Evolutionary conservation across 2,888 invertebrate species (phyloP).

Genomic region (Agapostemon virescens): DNA sequence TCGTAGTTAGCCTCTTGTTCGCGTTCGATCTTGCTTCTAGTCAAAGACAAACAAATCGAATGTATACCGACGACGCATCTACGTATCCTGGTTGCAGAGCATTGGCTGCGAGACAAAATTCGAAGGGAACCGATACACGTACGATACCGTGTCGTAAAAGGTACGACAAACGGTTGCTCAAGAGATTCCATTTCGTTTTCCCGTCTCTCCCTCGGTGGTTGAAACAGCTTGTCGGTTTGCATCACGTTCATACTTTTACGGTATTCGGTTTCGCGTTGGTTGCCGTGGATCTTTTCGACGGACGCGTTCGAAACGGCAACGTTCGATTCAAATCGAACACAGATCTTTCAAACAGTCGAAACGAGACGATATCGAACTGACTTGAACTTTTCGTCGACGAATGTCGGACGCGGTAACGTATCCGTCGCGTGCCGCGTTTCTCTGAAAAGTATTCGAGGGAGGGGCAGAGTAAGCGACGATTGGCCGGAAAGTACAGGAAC

Average conservation of each 20-base stretch:
- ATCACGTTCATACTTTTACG: slow-evolving; percentile 68
- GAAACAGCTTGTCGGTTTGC: slow-evolving; percentile 37
- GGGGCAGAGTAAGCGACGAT: no score
- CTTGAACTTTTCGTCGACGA: no score
- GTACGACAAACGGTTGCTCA: slow-evolving; percentile 16
- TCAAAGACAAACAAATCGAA: background rate
- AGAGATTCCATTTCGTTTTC: slow-evolving; percentile 41
- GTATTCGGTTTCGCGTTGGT: background rate
- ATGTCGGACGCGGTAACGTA: no score
- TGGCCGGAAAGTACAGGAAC: no score
- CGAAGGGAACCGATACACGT: background rate
- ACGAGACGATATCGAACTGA: no score
- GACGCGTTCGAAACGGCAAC: background rate
- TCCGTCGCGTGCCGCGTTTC: no score
- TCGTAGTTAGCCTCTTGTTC: background rate
- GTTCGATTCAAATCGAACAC: background rate
- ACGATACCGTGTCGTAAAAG: slow-evolving; percentile 11
- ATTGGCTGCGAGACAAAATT: background rate
- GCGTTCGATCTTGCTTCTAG: background rate
- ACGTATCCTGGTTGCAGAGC: background rate
- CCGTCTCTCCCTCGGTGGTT: slow-evolving; percentile 43
- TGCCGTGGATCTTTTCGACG: no score
- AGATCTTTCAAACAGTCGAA: background rate
- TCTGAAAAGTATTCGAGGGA: no score
- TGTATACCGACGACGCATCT: no score